phyloP scores from a whole-genome alignment of 2,888 invertebrate genomes.

The Chromoteleia sp. region DNA sequence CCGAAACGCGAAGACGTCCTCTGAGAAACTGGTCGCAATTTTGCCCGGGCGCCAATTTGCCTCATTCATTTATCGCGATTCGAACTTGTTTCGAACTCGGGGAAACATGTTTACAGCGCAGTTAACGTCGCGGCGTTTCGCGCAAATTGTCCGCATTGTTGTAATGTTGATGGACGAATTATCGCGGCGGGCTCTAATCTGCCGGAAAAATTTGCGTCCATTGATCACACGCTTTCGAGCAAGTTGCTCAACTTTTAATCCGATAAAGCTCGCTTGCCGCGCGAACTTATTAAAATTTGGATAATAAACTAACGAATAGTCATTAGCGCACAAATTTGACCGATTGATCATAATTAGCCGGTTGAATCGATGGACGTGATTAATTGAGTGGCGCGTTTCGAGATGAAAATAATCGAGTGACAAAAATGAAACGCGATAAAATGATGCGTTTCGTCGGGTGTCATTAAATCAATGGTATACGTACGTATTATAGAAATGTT shows the following conservation, averaged over 20 bases:
- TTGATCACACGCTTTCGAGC: conserved; percentile 8
- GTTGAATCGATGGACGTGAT: not conserved
- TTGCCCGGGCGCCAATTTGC: conserved; percentile 40
- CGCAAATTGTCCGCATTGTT: conserved; percentile 39
- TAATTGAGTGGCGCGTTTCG: not conserved
- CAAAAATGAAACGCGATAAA: conserved; percentile 13
- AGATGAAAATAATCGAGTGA: conserved; percentile 11
- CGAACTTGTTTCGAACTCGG: conserved; percentile 47
- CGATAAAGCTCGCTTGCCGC: conserved; percentile 5
- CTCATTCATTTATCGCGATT: conserved; percentile 59
- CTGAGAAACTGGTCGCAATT: conserved; percentile 41
- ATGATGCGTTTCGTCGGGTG: not conserved
- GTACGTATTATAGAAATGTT: not conserved
- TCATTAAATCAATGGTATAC: not conserved
- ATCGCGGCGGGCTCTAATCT: conserved; percentile 2
- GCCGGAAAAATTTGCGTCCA: conserved; percentile 17
- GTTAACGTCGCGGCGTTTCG: conserved; percentile 12
- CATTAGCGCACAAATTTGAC: conserved; percentile 3
- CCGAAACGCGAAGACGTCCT: conserved; percentile 22
- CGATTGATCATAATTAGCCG: conserved; percentile 17
- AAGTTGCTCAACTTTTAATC: conserved; percentile 22
- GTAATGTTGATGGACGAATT: conserved; percentile 27
- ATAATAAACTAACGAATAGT: conserved; percentile 18
- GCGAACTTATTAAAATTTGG: conserved; percentile 7
- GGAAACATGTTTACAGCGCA: conserved; percentile 32